These are phyloP conservation scores for Pantala flavescens DNA, from an alignment of 1,140 invertebrate species.

Conservation along the genomic window DNA sequence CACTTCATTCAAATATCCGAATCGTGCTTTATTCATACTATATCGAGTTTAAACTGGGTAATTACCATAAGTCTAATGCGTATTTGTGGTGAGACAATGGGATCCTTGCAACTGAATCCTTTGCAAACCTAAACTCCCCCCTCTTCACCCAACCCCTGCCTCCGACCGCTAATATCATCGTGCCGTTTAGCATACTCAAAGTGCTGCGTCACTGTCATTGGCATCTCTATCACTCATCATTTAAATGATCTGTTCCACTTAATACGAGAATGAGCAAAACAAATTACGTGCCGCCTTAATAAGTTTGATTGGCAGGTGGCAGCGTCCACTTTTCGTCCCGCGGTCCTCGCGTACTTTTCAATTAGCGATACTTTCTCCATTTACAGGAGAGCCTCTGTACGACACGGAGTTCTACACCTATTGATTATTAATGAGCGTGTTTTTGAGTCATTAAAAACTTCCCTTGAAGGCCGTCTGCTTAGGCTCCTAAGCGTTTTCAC, in stretches of 20 bases:
- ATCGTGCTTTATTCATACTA: too few relatives aligned
- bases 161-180: not conserved
- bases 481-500: too few relatives aligned
- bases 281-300: conserved; percentile 1
- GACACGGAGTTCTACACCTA: too few relatives aligned
- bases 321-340: not conserved
- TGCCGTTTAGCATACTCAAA: conserved; percentile 1
- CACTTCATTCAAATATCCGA: too few relatives aligned
- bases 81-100: too few relatives aligned
- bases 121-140: not conserved
- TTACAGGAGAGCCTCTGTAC: too few relatives aligned
- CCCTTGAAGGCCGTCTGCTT: too few relatives aligned
- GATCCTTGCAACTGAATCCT: too few relatives aligned
- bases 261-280: conserved; percentile 3
- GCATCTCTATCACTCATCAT: not conserved
- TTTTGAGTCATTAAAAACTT: too few relatives aligned
- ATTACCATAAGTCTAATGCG: too few relatives aligned
- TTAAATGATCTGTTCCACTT: conserved; percentile 7
- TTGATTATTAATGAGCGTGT: too few relatives aligned
- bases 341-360: not conserved
- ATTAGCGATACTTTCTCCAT: not conserved
- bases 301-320: not conserved
- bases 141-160: not conserved
- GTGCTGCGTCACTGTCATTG: conserved; percentile 3
- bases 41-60: too few relatives aligned